phyloP scores from a whole-genome alignment of 2,797 vertebrate genomes.

The Falco concolor region DNA sequence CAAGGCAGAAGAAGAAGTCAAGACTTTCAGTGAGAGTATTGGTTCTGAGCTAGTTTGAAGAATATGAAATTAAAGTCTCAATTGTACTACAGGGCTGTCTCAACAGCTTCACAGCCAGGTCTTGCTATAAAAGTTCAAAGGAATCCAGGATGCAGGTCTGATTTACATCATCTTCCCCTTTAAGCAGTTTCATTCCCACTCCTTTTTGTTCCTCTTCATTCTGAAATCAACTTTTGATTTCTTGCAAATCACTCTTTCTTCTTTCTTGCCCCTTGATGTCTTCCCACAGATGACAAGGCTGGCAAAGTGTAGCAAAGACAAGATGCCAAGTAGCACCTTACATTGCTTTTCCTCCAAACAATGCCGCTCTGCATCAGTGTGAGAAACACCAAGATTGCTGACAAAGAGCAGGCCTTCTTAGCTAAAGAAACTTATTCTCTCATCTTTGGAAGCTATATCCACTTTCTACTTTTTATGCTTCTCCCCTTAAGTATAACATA shows the following conservation, averaged over 20 bases:
- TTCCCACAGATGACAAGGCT: neutral
- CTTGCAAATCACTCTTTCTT: neutral
- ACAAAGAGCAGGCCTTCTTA: neutral
- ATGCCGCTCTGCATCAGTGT: neutral
- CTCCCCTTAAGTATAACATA: neutral
- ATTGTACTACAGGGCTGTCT: neutral
- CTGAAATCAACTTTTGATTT: neutral
- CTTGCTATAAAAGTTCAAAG: neutral
- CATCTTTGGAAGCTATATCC: neutral
- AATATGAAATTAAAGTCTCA: neutral
- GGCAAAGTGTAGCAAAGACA: neutral
- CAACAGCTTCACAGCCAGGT: neutral
- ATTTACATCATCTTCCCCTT: neutral
- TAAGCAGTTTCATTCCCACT: neutral
- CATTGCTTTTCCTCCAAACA: neutral
- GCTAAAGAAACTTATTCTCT: neutral
- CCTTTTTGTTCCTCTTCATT: neutral
- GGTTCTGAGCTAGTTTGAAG: neutral
- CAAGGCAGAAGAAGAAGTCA: neutral
- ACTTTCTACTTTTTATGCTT: neutral
- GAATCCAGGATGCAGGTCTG: neutral
- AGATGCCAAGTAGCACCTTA: neutral
- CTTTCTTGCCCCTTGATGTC: neutral
- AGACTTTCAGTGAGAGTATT: neutral
- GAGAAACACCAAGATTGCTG: neutral